phyloP scores from a whole-genome alignment of 2,113 vertebrate genomes.

The Callipepla californica region DNA sequence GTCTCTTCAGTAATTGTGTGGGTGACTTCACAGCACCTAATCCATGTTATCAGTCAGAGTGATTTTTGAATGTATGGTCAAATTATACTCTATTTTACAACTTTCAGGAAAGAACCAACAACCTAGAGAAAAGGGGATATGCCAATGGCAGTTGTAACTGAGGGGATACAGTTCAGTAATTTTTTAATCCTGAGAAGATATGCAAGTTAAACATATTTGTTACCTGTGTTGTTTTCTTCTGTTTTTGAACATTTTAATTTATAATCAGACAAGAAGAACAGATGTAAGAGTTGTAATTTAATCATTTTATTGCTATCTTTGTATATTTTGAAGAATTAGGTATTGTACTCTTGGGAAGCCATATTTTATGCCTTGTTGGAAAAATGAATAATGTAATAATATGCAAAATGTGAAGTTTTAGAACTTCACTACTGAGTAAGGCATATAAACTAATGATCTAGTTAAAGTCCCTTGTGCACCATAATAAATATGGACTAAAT shows the following conservation, averaged over 20 bases:
- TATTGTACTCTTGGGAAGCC: conserved; percentile 88
- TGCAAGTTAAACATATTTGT: conserved; percentile 69
- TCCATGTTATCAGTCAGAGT: conserved; percentile 44
- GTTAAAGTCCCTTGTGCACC: conserved; percentile 87
- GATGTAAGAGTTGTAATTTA: conserved; percentile 90
- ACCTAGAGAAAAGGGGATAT: not conserved
- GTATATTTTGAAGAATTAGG: conserved; percentile 90
- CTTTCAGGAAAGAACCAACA: not conserved
- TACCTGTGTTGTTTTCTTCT: conserved; percentile 79
- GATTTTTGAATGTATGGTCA: conserved; percentile 38
- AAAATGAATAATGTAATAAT: conserved; percentile 91
- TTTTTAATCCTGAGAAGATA: conserved; percentile 47
- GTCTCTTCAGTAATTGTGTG: conserved; percentile 42
- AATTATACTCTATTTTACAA: conserved; percentile 14
- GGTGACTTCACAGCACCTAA: conserved; percentile 56
- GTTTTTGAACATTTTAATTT: conserved; percentile 84
- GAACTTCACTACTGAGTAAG: conserved; percentile 85
- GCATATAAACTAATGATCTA: conserved; percentile 89
- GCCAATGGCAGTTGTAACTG: not conserved
- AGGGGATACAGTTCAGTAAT: not conserved
- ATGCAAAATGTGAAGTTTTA: conserved; percentile 90
- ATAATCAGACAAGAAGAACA: conserved; percentile 88
- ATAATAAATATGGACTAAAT: conserved; percentile 91
- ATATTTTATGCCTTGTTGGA: conserved; percentile 89
- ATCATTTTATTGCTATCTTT: conserved; percentile 90